Evolutionary conservation across 2,797 vertebrate species (phyloP), one percentile per base, ranked within the genome.

Genomic region (Remorina albescens): DNA sequence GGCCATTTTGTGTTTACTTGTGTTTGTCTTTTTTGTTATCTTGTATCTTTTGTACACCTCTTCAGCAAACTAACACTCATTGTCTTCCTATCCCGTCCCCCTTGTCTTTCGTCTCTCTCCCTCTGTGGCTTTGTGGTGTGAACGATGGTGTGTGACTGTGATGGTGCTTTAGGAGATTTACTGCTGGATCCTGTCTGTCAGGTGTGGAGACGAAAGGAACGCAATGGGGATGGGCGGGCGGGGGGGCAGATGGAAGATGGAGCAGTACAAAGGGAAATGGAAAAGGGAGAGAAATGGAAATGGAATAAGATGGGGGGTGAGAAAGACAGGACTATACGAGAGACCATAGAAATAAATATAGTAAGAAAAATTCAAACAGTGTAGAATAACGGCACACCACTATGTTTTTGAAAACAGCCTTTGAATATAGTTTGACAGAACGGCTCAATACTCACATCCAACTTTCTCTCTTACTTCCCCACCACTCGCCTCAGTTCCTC

Each of bases 91-190:
- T 69, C 62, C 67, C 55, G 18, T 56, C 83, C 75, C 47, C n/a
- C 66, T 1, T 1, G 53, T 61, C 57, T 83, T 56, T 57, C 57
- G 69, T 78, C 37, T n/a, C 46, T 56, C 54, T 61, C 49, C 53
- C 67, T 63, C 72, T 42, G 57, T 50, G 44, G 73, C 82, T 83
- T 86, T 88, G 84, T 53, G 69, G 68, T 71, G 88, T 69, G 87
- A 89, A 87, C 69, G 74, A 71, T 67, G 80, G 89, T 83, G 86
- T 91, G 87, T 86, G 88, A 86, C 81, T 85, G 86, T 86, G 88
- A 86, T 80, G 84, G 86, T 80, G 86, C 90, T 92, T 90, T 90
- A 86, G 85, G 88, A 92, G 90, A 90, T 91, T 91, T 91, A 92
- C 88, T 83, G 89, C 87, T 86, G 84, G 90, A 92, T 90, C 91